Conservation (phyloP, 1,140 invertebrate species). For the Drosophila ironensis region DNA sequence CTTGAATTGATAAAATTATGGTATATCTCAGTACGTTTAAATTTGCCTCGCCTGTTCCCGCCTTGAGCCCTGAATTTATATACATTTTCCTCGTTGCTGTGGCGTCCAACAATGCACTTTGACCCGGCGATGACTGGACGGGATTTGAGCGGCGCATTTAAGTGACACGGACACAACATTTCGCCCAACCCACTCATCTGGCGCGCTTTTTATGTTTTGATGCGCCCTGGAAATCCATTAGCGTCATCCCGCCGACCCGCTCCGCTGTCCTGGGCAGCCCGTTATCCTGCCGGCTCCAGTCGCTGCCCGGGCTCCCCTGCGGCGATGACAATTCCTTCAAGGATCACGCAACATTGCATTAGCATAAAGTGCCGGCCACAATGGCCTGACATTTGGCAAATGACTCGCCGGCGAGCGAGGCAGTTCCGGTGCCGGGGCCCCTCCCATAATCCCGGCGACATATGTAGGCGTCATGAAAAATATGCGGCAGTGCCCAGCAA, state of each 20-base stretch:
- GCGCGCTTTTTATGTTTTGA: constrained; percentile 32
- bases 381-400: constrained; percentile 41
- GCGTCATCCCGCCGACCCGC: neutral
- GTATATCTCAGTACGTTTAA: too few relatives aligned
- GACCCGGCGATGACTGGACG: constrained; percentile 29
- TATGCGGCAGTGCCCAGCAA: too few relatives aligned
- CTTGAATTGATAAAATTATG: too few relatives aligned
- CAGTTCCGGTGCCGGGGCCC: neutral
- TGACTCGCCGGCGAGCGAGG: constrained; percentile 20
- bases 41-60: too few relatives aligned
- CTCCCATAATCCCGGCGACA: neutral
- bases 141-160: constrained; percentile 18
- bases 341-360: constrained; percentile 56
- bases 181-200: constrained; percentile 9
- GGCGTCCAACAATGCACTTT: constrained; percentile 42
- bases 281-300: neutral
- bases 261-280: neutral
- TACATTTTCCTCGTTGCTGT: too few relatives aligned
- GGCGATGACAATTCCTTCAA: constrained; percentile 48
- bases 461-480: neutral
- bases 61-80: neutral
- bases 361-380: constrained; percentile 54
- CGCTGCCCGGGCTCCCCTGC: constrained; percentile 5
- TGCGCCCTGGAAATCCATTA: constrained; percentile 48
- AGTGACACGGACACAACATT: constrained; percentile 10